Conservation (phyloP, 2,888 invertebrate species). For the Sisyra terminalis region DNA sequence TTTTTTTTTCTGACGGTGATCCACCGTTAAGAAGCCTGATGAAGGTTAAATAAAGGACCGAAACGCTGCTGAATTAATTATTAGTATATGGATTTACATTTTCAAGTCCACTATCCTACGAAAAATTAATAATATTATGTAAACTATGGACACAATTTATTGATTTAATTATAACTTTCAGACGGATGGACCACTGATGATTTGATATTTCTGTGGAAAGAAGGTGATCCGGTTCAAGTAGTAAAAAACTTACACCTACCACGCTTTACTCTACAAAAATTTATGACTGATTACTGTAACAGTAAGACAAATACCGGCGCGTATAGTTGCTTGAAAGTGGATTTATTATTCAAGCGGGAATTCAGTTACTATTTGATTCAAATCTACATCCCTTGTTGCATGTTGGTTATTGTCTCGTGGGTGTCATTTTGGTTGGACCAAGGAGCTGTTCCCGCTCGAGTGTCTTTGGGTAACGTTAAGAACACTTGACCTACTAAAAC, state of each 20-base stretch:
- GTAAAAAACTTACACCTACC: conserved; percentile 88
- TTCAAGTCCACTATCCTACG: too few relatives aligned
- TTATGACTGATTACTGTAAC: conserved; percentile 90
- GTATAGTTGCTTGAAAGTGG: conserved; percentile 96
- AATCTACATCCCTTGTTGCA: conserved; percentile 98
- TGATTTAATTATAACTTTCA: conserved; percentile 21
- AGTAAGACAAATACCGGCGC: conserved; percentile 95
- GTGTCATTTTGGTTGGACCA: conserved; percentile 95
- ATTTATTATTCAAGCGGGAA: conserved; percentile 90
- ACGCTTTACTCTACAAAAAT: conserved; percentile 86
- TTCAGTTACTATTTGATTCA: conserved; percentile 99
- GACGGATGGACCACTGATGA: conserved; percentile 97
- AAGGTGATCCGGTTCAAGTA: conserved; percentile 89
- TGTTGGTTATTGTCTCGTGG: conserved; percentile 96
- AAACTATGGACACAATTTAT: too few relatives aligned
- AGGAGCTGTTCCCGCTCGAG: conserved; percentile 87
- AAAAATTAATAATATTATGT: too few relatives aligned
- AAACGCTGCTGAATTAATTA: too few relatives aligned
- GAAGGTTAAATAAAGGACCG: too few relatives aligned
- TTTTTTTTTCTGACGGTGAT: too few relatives aligned
- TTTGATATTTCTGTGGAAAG: conserved; percentile 92
- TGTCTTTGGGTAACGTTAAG: conserved; percentile 60
- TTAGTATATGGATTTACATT: too few relatives aligned
- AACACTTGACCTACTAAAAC: not conserved
- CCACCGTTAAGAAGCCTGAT: too few relatives aligned